Percentiles rank a stretch among this genome's conserved stretches.
Evolutionary conservation across 2,888 invertebrate species (phyloP).

Genomic region (Synanthedon tipuliformis): DNA sequence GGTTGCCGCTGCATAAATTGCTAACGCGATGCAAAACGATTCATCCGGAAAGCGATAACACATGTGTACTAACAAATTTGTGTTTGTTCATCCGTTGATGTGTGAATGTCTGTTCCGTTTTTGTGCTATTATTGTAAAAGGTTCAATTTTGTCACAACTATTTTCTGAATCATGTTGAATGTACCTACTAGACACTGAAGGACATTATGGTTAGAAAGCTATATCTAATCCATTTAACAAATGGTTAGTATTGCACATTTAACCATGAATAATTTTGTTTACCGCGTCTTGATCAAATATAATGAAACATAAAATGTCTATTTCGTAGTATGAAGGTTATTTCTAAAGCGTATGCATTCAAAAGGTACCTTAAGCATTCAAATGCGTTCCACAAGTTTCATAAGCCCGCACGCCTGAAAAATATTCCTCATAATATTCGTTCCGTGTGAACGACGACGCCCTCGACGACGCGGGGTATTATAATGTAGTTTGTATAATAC

Average conservation of each 20-base stretch:
- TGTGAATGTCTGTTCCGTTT: background rate
- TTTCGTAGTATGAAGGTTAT: background rate
- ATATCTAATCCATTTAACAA: too few relatives aligned
- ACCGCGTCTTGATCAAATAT: too few relatives aligned
- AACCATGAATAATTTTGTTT: too few relatives aligned
- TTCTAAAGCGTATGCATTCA: background rate
- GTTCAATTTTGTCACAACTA: too few relatives aligned
- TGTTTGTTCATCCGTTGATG: background rate
- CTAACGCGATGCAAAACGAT: constrained; percentile 3
- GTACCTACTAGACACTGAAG: too few relatives aligned
- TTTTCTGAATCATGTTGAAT: too few relatives aligned
- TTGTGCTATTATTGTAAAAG: too few relatives aligned
- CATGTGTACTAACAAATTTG: background rate
- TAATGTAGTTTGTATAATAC: background rate
- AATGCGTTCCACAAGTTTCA: constrained; percentile 2
- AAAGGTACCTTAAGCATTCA: background rate
- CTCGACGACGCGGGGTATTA: background rate
- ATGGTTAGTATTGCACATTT: too few relatives aligned
- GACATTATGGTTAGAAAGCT: too few relatives aligned
- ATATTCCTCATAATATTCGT: constrained; percentile 3
- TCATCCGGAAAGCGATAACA: constrained; percentile 8
- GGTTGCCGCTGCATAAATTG: background rate
- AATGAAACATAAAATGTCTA: too few relatives aligned
- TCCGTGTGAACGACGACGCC: background rate
- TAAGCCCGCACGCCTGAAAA: constrained; percentile 4